Evolutionary conservation across 2,797 vertebrate species (phyloP).

Genomic region (Rhodeus uyekii): DNA sequence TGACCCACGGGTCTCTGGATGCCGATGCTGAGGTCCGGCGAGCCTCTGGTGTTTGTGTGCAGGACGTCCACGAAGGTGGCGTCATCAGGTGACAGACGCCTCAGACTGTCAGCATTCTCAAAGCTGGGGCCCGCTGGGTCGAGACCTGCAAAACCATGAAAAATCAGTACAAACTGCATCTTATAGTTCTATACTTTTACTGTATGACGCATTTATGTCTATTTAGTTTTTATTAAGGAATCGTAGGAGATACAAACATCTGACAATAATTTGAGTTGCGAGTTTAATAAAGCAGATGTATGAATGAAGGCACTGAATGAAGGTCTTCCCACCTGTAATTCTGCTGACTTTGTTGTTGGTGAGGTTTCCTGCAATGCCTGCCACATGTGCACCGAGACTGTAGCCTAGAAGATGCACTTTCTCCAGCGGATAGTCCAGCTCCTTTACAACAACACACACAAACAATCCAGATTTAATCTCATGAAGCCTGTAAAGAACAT

Average conservation of each 20-base stretch:
- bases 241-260: neutral
- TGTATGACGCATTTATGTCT: too few relatives aligned
- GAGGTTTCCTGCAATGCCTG: constrained; percentile 84
- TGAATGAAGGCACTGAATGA: neutral
- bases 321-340: constrained; percentile 80
- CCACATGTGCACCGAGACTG: constrained; percentile 86
- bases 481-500: neutral
- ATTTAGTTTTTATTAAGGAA: neutral
- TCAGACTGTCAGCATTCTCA: constrained; percentile 79
- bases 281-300: too few relatives aligned
- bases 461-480: neutral
- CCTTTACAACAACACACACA: constrained; percentile 61
- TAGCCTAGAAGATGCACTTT: constrained; percentile 86
- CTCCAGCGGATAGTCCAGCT: constrained; percentile 77
- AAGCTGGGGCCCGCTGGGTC: constrained; percentile 88
- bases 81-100: constrained; percentile 83
- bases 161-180: neutral
- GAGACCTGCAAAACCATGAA: constrained; percentile 70
- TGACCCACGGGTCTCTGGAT: constrained; percentile 89
- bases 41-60: constrained; percentile 85
- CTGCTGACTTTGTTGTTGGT: constrained; percentile 84
- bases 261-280: neutral
- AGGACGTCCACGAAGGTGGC: constrained; percentile 85
- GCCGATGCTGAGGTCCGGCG: constrained; percentile 84
- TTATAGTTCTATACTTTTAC: neutral